Evolutionary conservation across 2,113 vertebrate species (phyloP).

Genomic region (Triplophysa rosa): DNA sequence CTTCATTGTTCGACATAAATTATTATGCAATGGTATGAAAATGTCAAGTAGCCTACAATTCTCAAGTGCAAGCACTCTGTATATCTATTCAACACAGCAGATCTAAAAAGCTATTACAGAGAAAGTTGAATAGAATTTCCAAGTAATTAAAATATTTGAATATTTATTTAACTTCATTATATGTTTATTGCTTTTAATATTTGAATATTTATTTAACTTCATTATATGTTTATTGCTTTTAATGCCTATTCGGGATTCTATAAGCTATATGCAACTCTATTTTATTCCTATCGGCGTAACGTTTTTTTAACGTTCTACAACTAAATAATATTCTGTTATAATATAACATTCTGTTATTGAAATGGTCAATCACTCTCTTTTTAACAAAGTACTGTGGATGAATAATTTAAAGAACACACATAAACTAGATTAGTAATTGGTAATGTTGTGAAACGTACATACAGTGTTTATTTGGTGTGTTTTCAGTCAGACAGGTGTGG

Average conservation of each 20-base stretch:
- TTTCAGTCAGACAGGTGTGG: constrained; percentile 34
- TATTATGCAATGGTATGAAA: too few species aligned
- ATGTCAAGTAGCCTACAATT: neutral
- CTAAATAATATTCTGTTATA: too few species aligned
- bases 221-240: neutral
- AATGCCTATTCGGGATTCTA: too few species aligned
- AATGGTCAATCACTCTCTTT: too few species aligned
- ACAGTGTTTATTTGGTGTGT: neutral
- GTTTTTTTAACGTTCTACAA: too few species aligned
- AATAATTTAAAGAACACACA: neutral
- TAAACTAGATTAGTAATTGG: neutral
- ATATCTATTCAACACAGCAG: neutral
- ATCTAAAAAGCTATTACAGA: neutral
- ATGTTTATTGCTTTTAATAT: too few species aligned
- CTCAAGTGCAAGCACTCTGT: neutral
- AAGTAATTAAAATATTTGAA: neutral
- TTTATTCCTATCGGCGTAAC: too few species aligned
- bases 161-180: neutral
- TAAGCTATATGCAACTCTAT: too few species aligned
- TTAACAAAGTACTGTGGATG: neutral
- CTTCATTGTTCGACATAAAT: neutral
- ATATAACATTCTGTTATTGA: too few species aligned
- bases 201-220: neutral
- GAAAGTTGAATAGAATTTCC: neutral
- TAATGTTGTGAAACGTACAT: neutral